Evolutionary conservation across 2,888 invertebrate genomes (phyloP).

Genomic region (Notocelia uddmanniana): DNA sequence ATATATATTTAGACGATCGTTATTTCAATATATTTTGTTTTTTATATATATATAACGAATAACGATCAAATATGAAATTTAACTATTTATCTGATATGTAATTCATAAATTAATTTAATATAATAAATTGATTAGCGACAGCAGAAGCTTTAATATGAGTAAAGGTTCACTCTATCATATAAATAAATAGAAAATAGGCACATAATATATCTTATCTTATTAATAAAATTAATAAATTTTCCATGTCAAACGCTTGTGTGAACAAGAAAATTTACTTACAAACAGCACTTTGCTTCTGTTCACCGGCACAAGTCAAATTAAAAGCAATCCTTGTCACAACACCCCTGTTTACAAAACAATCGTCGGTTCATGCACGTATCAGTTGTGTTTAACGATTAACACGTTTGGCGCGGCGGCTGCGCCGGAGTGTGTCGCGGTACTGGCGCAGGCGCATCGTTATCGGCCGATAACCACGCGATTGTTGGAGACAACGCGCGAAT

Average conservation of each 20-base stretch:
- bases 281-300: conserved; percentile 49
- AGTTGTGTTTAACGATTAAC: conserved; percentile 56
- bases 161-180: no score
- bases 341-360: conserved; percentile 73
- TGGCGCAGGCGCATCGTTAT: conserved; percentile 73
- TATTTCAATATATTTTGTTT: no score
- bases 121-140: no score
- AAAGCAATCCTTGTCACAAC: conserved; percentile 68
- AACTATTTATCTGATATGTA: no score
- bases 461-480: conserved; percentile 77
- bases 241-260: neutral
- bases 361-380: conserved; percentile 67
- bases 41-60: no score
- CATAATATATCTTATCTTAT: neutral
- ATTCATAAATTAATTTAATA: no score
- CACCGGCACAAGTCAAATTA: conserved; percentile 63
- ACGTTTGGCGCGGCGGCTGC: conserved; percentile 57
- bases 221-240: neutral
- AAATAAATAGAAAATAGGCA: neutral
- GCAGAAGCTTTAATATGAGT: no score
- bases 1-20: no score
- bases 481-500: conserved; percentile 50
- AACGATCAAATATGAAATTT: no score
- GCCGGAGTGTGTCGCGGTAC: conserved; percentile 72
- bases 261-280: conserved; percentile 21